Evolutionary conservation across 2,888 invertebrate genomes (phyloP).

Genomic region (Pilophorus perplexus): DNA sequence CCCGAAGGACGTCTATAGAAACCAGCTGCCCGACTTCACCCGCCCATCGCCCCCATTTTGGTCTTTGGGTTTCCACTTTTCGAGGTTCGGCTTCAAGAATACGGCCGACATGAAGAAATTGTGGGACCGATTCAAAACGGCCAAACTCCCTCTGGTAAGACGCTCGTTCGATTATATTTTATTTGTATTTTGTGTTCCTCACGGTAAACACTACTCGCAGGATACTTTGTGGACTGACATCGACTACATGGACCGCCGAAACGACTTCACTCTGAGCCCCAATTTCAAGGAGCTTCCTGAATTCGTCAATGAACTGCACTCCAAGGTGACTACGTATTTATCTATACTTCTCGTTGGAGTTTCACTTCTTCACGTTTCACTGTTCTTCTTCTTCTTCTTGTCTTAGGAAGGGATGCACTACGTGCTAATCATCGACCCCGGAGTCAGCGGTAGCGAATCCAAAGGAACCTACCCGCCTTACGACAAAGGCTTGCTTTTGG

Average conservation of each 20-base stretch:
- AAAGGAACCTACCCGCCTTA: conserved; percentile 70
- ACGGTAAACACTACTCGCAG: conserved; percentile 51
- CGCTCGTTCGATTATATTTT: too few species aligned
- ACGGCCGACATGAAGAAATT: conserved; percentile 64
- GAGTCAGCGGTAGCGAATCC: conserved; percentile 67
- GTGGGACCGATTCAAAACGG: conserved; percentile 67
- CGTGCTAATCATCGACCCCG: conserved; percentile 72
- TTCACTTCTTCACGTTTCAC: too few species aligned
- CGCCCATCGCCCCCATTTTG: conserved; percentile 79
- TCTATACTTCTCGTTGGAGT: too few species aligned
- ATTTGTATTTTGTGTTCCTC: neutral
- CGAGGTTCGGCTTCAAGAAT: conserved; percentile 69
- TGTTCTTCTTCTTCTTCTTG: conserved; percentile 14
- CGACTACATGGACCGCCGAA: conserved; percentile 75
- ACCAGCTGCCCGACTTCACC: conserved; percentile 24
- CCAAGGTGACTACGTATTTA: too few species aligned
- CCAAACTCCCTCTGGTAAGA: conserved; percentile 58
- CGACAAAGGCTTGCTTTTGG: conserved; percentile 69
- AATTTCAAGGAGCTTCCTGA: conserved; percentile 62
- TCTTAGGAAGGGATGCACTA: conserved; percentile 68
- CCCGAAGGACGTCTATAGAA: conserved; percentile 60
- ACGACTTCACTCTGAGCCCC: conserved; percentile 71
- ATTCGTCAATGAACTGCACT: conserved; percentile 68
- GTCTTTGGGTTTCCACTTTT: conserved; percentile 84
- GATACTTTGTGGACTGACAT: conserved; percentile 83